Evolutionary conservation across 2,797 vertebrate genomes (phyloP).

Genomic region (Scyliorhinus canicula): DNA sequence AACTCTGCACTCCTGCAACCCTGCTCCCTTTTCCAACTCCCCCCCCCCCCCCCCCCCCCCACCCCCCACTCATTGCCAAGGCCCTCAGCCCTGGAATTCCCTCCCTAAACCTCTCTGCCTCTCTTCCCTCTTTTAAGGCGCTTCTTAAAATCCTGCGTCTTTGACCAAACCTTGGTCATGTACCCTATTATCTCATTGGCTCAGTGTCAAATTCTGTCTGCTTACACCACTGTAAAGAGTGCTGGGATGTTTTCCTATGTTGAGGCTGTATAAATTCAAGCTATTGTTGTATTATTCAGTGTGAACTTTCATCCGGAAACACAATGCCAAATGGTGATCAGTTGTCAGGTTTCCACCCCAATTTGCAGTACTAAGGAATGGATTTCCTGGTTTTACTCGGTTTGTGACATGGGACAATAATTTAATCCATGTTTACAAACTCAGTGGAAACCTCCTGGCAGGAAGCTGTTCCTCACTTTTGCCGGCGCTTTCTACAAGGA

Average conservation of each 20-base stretch:
- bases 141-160: too few relatives aligned
- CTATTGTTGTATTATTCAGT: too few relatives aligned
- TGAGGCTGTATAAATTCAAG: too few relatives aligned
- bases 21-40: too few relatives aligned
- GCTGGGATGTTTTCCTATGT: too few relatives aligned
- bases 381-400: too few relatives aligned
- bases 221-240: too few relatives aligned
- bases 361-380: neutral
- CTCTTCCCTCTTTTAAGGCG: neutral
- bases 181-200: too few relatives aligned
- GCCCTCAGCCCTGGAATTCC: neutral
- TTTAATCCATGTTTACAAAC: neutral
- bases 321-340: neutral
- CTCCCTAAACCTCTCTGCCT: neutral
- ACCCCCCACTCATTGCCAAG: too few relatives aligned
- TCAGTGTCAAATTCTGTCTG: too few relatives aligned
- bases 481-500: neutral
- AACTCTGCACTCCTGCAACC: neutral
- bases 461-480: neutral
- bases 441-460: neutral
- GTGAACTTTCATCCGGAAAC: neutral
- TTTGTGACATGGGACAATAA: neutral
- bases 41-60: too few relatives aligned
- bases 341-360: neutral
- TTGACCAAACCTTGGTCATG: too few relatives aligned